Percentiles rank a stretch among this genome's conserved stretches.
Evolutionary conservation across 2,888 invertebrate species (phyloP).

Genomic region (Platycheirus rosarum): DNA sequence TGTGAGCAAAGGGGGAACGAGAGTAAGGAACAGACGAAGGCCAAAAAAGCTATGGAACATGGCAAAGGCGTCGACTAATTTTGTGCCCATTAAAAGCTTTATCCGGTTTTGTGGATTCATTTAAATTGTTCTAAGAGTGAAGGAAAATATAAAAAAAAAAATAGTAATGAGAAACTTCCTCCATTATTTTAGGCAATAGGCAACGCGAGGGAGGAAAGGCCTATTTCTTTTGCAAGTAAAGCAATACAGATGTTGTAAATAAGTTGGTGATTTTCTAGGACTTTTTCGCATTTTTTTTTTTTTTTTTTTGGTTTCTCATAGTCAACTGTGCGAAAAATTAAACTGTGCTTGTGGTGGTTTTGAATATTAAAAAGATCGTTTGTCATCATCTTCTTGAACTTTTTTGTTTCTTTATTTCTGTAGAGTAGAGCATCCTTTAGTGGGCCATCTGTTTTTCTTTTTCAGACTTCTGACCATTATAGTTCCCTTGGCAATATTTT

Average conservation of each 20-base stretch:
- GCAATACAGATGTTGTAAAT: constrained; percentile 43
- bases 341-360: constrained; percentile 44
- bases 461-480: constrained; percentile 13
- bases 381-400: constrained; percentile 36
- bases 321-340: constrained; percentile 47
- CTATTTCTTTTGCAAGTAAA: neutral
- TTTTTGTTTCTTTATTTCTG: neutral
- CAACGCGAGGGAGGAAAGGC: neutral
- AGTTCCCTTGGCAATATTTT: neutral
- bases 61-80: constrained; percentile 66
- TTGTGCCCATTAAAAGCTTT: constrained; percentile 66
- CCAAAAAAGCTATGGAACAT: constrained; percentile 39
- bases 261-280: constrained; percentile 50
- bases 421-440: constrained; percentile 2
- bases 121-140: constrained; percentile 54
- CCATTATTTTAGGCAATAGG: constrained; percentile 40
- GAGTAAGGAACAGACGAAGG: constrained; percentile 15
- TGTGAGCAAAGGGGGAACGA: neutral
- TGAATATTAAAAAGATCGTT: constrained; percentile 33
- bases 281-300: constrained; percentile 11
- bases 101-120: constrained; percentile 69
- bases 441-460: constrained; percentile 11
- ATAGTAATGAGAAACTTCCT: constrained; percentile 47
- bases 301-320: constrained; percentile 1
- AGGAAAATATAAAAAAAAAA: constrained; percentile 1